Percentiles rank a stretch among this genome's conserved stretches.
Evolutionary conservation across 30 jellyfish, hydroid and myxozoan species (phyloP).

Genomic region (Hydractinia echinata): DNA sequence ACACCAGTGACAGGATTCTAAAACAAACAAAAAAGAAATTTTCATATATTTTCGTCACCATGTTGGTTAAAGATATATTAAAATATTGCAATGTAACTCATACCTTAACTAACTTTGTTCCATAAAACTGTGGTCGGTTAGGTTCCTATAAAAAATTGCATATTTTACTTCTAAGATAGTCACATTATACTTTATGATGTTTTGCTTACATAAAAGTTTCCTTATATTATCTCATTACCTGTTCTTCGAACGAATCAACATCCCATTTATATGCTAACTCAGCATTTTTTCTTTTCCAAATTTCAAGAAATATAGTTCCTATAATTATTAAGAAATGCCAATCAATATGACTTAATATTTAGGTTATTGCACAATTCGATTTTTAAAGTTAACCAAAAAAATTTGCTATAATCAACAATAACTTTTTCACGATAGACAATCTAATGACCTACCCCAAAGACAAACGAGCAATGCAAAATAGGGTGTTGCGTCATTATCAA

Average conservation of each 20-base stretch:
- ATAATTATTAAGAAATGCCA: neutral
- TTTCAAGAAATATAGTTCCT: constrained; percentile 84
- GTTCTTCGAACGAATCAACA: constrained; percentile 78
- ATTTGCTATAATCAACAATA: neutral
- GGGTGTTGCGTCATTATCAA: constrained; percentile 86
- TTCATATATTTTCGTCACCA: neutral
- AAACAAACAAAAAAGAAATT: neutral
- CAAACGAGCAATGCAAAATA: constrained; percentile 78
- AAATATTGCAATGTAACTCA: neutral
- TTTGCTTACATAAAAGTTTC: neutral
- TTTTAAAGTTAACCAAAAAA: neutral
- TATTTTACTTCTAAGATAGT: neutral
- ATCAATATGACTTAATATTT: neutral
- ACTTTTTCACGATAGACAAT: neutral
- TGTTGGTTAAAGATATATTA: neutral
- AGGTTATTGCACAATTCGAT: neutral
- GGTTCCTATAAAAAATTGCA: constrained; percentile 55
- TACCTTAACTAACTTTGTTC: constrained; percentile 47
- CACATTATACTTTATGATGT: neutral
- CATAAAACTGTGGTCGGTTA: constrained; percentile 81
- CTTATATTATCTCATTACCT: constrained; percentile 34
- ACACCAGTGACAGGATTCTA: constrained; percentile 69
- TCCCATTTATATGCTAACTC: constrained; percentile 94
- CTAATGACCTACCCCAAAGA: constrained; percentile 73
- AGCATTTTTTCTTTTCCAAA: constrained; percentile 87